Conservation (phyloP, 2,797 vertebrate genomes). For the Rhinophrynus dorsalis region DNA sequence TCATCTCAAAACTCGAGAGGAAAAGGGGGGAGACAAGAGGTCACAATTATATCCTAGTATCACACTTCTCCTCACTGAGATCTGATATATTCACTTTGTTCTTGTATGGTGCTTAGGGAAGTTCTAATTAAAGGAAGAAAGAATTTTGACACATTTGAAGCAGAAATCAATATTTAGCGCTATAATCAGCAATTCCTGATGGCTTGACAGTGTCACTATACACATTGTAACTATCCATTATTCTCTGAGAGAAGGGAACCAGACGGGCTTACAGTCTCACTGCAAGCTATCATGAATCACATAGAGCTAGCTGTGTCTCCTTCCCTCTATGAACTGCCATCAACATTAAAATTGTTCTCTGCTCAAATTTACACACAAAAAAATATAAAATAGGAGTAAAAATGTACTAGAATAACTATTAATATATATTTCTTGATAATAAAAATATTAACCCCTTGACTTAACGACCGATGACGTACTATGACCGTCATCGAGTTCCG, state of each 20-base stretch:
- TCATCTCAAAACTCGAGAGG: slow-evolving; percentile 90
- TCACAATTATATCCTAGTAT: slow-evolving; percentile 90
- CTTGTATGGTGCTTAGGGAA: slow-evolving; percentile 87
- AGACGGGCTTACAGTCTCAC: slow-evolving; percentile 75
- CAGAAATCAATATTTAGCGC: slow-evolving; percentile 99
- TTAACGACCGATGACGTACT: too few species aligned
- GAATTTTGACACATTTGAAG: slow-evolving; percentile 98
- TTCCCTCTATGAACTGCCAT: slow-evolving; percentile 66
- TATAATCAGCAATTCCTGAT: slow-evolving; percentile 96
- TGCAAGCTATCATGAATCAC: slow-evolving; percentile 88
- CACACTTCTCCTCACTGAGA: slow-evolving; percentile 79
- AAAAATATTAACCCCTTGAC: too few species aligned
- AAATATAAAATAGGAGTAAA: too few species aligned
- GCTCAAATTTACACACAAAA: neutral
- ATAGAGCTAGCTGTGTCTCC: slow-evolving; percentile 76
- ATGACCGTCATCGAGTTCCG: too few species aligned
- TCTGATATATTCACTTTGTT: slow-evolving; percentile 95
- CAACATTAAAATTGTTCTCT: slow-evolving; percentile 53
- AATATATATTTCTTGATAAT: too few species aligned
- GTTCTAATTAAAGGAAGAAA: slow-evolving; percentile 98
- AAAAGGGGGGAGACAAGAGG: slow-evolving; percentile 88
- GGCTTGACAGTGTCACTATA: slow-evolving; percentile 87
- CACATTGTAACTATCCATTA: slow-evolving; percentile 87
- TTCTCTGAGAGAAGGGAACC: slow-evolving; percentile 71
- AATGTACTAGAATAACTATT: neutral